Evolutionary conservation across 2,888 invertebrate genomes (phyloP), one percentile per base, ranked within the genome.

Genomic region (Caenorhabditis auriculariae): DNA sequence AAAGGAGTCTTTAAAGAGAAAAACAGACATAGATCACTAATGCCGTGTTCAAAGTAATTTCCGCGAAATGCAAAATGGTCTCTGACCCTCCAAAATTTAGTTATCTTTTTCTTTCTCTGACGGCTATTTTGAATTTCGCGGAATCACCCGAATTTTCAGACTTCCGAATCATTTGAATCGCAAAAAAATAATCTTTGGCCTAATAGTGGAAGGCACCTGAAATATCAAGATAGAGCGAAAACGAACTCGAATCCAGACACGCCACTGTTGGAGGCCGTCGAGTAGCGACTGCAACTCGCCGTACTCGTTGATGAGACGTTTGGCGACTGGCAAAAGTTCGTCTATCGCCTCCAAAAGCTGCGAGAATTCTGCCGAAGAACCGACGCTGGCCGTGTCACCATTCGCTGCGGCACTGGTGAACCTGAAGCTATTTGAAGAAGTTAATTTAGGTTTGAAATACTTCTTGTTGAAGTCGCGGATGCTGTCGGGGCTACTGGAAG

Each of bases 191-290:
- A n/a, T 15, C n/a, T 15, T n/a, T 35, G 35, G n/a, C 12, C 1
- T 15, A n/a, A 1, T 35, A 35, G 35, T 35, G n/a, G n/a, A 35
- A 15, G 35, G 12, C n/a, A 9, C n/a, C 35, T 1, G n/a, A 35
- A 35, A 35, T 35, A 35, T 35, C 35, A 1, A 35, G n/a, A 35
- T 35, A 35, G n/a, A 35, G 35, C 1, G 12, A 35, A 15, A 26
- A 32, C 53, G 2, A 15, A 71, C 69, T 62, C 70, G 67, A 9
- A 75, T 42, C 15, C 67, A 38, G 2, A 67, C 66, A 46, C 73
- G 72, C 78, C 78, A 78, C n/a, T 75, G 75, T 6, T 67, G 53
- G 58, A 79, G 59, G 9, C 60, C 46, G 29, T 68, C 72, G 28
- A 75, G 68, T 38, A 77, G 66, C 24, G 66, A 63, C 26, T 60